Conservation (phyloP, 2,888 invertebrate genomes). For the Coenonympha arcania region DNA sequence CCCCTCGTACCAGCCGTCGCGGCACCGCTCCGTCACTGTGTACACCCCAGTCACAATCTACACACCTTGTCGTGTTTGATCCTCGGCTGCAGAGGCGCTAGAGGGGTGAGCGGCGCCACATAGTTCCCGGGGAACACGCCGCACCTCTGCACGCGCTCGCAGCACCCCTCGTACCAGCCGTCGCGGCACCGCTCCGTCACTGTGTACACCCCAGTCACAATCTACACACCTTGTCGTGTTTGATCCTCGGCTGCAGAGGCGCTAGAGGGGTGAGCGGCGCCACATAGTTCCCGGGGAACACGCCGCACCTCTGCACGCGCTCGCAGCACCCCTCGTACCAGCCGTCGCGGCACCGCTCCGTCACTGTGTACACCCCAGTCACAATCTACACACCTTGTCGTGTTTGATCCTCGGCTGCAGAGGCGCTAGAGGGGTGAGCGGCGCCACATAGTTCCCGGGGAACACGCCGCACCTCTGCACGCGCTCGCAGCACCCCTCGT, state of each 20-base stretch:
- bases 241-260: constrained; percentile 41
- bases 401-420: constrained; percentile 32
- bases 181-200: constrained; percentile 91
- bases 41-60: constrained; percentile 78
- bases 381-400: constrained; percentile 37
- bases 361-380: constrained; percentile 87
- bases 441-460: constrained; percentile 90
- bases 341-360: constrained; percentile 90
- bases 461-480: constrained; percentile 88
- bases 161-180: constrained; percentile 91
- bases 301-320: constrained; percentile 84
- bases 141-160: constrained; percentile 83
- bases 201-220: constrained; percentile 83
- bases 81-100: constrained; percentile 39
- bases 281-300: constrained; percentile 93
- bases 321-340: constrained; percentile 91
- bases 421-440: constrained; percentile 62
- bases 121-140: constrained; percentile 95
- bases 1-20: constrained; percentile 93
- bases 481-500: constrained; percentile 86
- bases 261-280: constrained; percentile 69
- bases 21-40: constrained; percentile 88
- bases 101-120: constrained; percentile 77
- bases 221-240: constrained; percentile 39
- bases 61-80: constrained; percentile 41